These are phyloP conservation scores for Stylophora pistillata DNA, from an alignment of 64 coral and sea anemone genomes.

Conservation along the genomic window DNA sequence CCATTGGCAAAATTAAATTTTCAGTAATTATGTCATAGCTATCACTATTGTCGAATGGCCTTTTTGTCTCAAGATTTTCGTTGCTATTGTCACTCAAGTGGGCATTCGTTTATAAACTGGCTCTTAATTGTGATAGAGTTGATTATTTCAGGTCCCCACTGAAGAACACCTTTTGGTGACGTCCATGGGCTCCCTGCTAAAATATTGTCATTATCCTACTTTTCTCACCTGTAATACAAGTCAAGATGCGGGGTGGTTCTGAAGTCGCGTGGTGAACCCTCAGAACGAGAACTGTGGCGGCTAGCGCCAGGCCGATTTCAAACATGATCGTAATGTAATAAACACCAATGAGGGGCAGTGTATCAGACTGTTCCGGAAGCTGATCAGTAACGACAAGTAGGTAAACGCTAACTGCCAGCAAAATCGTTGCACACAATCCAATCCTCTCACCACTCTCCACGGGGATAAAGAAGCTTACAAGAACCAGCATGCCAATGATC, in stretches of 20 bases:
- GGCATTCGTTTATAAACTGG: no score
- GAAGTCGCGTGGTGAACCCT: conserved; percentile 59
- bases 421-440: conserved; percentile 66
- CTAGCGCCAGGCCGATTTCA: conserved; percentile 47
- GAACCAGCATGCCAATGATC: conserved; percentile 55
- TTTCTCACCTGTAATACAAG: conserved; percentile 17
- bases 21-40: no score
- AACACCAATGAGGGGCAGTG: conserved; percentile 66
- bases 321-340: conserved; percentile 65
- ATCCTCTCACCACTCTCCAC: conserved; percentile 71
- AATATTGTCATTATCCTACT: no score
- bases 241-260: not conserved
- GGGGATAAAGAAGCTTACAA: conserved; percentile 66
- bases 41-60: no score
- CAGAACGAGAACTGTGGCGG: conserved; percentile 61
- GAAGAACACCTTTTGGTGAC: not conserved
- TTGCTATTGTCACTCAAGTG: no score
- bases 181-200: no score
- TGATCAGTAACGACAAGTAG: conserved; percentile 55
- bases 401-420: conserved; percentile 76
- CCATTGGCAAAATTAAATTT: not conserved
- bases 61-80: no score
- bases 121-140: not conserved
- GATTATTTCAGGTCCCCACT: not conserved
- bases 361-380: conserved; percentile 65